These are phyloP conservation scores for Coleophora deauratella DNA, from an alignment of 2,888 invertebrate genomes.

Conservation along the genomic window DNA sequence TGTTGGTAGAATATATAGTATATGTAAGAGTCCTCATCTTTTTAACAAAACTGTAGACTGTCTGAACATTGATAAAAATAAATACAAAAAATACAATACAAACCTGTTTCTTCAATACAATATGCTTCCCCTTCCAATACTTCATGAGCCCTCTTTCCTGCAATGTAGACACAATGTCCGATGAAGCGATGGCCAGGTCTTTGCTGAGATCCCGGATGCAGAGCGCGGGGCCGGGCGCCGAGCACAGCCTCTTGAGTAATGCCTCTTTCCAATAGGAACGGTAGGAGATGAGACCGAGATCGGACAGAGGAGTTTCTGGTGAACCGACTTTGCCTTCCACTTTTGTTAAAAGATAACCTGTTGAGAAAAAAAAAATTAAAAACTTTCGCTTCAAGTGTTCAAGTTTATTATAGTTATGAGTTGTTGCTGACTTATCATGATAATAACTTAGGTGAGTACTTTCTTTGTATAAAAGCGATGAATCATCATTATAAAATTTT, in stretches of 20 bases:
- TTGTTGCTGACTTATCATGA: too few relatives aligned
- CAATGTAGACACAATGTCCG: constrained; percentile 97
- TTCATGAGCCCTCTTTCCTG: constrained; percentile 98
- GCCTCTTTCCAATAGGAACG: constrained; percentile 99
- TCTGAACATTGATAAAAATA: not conserved
- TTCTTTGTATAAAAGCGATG: too few relatives aligned
- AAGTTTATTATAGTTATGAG: too few relatives aligned
- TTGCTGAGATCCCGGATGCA: constrained; percentile 91
- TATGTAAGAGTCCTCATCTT: too few relatives aligned
- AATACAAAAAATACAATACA: constrained; percentile 17
- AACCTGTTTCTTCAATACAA: constrained; percentile 94
- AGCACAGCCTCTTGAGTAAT: constrained; percentile 91
- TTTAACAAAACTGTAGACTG: too few relatives aligned
- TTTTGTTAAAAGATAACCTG: constrained; percentile 96
- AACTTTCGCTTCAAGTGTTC: not conserved
- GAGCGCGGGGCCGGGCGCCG: constrained; percentile 89
- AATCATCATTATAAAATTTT: too few relatives aligned
- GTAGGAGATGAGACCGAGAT: constrained; percentile 97
- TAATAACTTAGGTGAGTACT: too few relatives aligned
- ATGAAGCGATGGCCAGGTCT: constrained; percentile 96
- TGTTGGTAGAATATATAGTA: too few relatives aligned
- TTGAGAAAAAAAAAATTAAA: constrained; percentile 4
- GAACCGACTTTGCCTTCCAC: constrained; percentile 99
- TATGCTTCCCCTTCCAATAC: constrained; percentile 99
- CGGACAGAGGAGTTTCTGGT: constrained; percentile 98